phyloP scores from a whole-genome alignment of 2,888 invertebrate genomes.

The Platycnemis pennipes region DNA sequence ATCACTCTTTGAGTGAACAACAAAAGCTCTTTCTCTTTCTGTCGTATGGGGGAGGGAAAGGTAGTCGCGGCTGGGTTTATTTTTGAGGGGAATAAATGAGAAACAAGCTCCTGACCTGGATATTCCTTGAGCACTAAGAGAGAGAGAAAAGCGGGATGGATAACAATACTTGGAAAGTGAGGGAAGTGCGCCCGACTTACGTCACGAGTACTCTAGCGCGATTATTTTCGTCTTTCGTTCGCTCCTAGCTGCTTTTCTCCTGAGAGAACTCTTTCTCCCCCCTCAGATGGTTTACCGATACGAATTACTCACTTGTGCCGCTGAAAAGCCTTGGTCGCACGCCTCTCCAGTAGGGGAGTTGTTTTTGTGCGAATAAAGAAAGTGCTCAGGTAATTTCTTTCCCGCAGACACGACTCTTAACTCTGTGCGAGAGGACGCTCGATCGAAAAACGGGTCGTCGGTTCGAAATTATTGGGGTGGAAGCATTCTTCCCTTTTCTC shows the following conservation, averaged over 20 bases:
- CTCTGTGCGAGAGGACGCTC: neutral
- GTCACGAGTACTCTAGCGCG: constrained; percentile 2
- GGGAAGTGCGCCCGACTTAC: neutral
- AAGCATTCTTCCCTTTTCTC: neutral
- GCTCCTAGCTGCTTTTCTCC: too few relatives aligned
- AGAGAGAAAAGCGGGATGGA: neutral
- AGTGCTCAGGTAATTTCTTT: neutral
- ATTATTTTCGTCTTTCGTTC: constrained; percentile 25
- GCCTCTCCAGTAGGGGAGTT: neutral
- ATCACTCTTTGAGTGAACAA: constrained; percentile 36
- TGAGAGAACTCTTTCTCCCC: neutral
- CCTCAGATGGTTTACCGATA: neutral
- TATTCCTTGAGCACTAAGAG: neutral
- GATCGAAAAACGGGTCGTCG: neutral
- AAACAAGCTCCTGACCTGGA: constrained; percentile 12
- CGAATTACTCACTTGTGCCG: neutral
- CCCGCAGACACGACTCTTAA: neutral
- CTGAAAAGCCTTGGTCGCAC: neutral
- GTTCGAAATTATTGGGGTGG: constrained; percentile 16
- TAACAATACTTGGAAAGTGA: neutral
- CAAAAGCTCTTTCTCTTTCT: neutral
- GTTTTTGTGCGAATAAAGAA: neutral
- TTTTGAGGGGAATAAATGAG: neutral
- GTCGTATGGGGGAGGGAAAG: neutral
- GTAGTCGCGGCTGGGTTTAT: neutral